Evolutionary conservation across 2,888 invertebrate genomes (phyloP).

Genomic region (Platycnemis pennipes): DNA sequence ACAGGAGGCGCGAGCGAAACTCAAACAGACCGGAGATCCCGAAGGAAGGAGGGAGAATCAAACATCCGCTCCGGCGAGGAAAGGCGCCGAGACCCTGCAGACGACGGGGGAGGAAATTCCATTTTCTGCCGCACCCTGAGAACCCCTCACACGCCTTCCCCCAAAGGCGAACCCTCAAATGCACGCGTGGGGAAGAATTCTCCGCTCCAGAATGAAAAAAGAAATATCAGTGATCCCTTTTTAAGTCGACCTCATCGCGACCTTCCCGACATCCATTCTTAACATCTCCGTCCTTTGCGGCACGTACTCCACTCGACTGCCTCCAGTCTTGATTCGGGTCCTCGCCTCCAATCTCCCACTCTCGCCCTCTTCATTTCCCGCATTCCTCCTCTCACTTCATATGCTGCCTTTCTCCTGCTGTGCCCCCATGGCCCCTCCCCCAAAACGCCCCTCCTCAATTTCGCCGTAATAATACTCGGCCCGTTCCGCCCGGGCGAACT

Average conservation of each 20-base stretch:
- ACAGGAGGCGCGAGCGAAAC: too few species aligned
- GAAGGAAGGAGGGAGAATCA: too few species aligned
- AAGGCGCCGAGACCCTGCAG: too few species aligned
- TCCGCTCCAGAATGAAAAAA: too few species aligned
- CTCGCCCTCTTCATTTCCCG: neutral
- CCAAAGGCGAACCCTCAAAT: too few species aligned
- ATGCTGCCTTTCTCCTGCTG: neutral
- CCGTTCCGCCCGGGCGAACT: neutral
- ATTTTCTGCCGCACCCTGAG: too few species aligned
- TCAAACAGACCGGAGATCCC: too few species aligned
- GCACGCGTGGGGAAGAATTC: too few species aligned
- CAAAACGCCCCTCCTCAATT: neutral
- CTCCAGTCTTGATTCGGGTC: neutral
- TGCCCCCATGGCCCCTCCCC: neutral
- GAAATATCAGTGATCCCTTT: too few species aligned
- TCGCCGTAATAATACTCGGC: neutral
- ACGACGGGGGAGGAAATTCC: too few species aligned
- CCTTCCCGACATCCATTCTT: neutral
- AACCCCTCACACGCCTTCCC: too few species aligned
- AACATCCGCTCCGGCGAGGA: too few species aligned
- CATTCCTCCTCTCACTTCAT: constrained; percentile 2
- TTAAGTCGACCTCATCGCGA: constrained; percentile 6
- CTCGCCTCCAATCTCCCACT: neutral
- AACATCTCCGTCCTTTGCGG: neutral
- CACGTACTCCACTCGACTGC: neutral